These are phyloP conservation scores for Coreoperca whiteheadi DNA, from an alignment of 2,113 vertebrate genomes.

Conservation along the genomic window DNA sequence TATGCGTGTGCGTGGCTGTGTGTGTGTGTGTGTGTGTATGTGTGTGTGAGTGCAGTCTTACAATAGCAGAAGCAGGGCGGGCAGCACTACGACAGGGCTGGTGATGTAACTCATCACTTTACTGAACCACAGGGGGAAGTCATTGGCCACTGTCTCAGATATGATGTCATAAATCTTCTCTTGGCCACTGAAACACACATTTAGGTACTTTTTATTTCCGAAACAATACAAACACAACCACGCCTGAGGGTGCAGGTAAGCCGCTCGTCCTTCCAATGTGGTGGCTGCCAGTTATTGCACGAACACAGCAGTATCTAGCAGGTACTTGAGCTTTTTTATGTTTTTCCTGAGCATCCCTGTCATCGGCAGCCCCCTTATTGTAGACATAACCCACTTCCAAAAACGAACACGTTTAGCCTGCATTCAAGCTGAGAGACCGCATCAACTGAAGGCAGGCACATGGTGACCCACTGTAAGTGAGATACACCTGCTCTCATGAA, in stretches of 20 bases:
- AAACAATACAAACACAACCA: not conserved
- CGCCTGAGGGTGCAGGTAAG: too few relatives aligned
- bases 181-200: constrained; percentile 88
- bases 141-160: constrained; percentile 91
- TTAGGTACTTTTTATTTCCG: not conserved
- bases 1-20: not conserved
- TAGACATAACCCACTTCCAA: not conserved
- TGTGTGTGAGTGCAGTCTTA: constrained; percentile 80
- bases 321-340: not conserved
- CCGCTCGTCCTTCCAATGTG: not conserved
- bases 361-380: not conserved
- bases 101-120: constrained; percentile 91
- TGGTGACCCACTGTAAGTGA: too few relatives aligned
- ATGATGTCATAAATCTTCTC: constrained; percentile 99
- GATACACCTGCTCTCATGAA: too few relatives aligned
- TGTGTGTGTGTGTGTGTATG: constrained; percentile 4
- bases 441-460: too few relatives aligned
- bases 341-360: not conserved
- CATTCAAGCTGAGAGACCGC: too few relatives aligned
- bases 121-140: constrained; percentile 94
- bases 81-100: constrained; percentile 95
- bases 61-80: constrained; percentile 93
- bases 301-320: not conserved
- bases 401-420: too few relatives aligned
- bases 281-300: not conserved